Evolutionary conservation across 2,797 vertebrate species (phyloP).

Genomic region (Capromys pilorides): DNA sequence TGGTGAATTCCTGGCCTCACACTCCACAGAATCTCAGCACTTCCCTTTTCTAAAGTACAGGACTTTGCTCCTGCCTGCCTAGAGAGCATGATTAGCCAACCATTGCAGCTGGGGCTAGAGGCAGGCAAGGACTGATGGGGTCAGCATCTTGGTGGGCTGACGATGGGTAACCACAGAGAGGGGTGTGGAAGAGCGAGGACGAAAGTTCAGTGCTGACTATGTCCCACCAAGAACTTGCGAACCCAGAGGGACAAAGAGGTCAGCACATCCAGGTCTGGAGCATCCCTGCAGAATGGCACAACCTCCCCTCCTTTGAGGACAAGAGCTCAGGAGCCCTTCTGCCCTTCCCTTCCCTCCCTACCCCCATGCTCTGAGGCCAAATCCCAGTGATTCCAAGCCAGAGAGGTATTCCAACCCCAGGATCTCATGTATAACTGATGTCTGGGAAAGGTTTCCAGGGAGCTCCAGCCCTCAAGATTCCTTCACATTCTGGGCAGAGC

Average conservation of each 20-base stretch:
- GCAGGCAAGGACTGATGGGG: not conserved
- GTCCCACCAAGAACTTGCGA: not conserved
- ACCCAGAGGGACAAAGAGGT: not conserved
- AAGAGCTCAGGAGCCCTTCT: not conserved
- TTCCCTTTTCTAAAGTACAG: not conserved
- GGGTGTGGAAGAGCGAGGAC: accelerated
- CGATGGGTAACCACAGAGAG: not conserved
- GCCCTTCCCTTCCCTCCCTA: not conserved
- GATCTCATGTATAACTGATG: not conserved
- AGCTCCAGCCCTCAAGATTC: not conserved
- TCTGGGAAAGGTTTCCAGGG: not conserved
- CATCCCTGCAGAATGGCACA: no score
- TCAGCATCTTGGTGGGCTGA: not conserved
- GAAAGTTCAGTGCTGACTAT: not conserved
- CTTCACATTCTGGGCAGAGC: not conserved
- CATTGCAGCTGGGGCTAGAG: not conserved
- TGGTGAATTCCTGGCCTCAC: not conserved
- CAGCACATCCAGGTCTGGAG: not conserved
- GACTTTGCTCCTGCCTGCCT: not conserved
- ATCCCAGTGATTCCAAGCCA: not conserved
- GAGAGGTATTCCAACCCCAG: not conserved
- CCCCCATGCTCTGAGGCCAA: not conserved
- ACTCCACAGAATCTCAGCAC: not conserved
- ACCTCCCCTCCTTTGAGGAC: not conserved
- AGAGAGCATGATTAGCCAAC: not conserved